These are phyloP conservation scores for Balearica regulorum DNA, from an alignment of 2,797 vertebrate species.

Conservation along the genomic window DNA sequence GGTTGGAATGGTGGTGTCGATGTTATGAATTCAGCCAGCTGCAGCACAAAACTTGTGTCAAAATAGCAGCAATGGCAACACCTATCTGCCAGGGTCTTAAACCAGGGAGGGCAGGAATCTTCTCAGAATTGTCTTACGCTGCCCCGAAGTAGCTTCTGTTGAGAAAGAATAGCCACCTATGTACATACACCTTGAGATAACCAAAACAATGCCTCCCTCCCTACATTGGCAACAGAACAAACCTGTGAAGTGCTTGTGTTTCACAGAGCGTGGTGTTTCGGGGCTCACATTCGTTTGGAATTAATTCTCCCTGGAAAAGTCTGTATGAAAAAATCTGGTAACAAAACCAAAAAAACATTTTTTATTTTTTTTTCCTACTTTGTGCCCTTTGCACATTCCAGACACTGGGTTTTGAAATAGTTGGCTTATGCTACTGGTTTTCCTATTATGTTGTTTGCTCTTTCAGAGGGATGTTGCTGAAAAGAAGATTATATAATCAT, in stretches of 20 bases:
- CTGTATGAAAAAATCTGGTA: slow-evolving; percentile 49
- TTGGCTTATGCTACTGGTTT: slow-evolving; percentile 56
- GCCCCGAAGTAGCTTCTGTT: neutral
- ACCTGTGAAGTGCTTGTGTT: slow-evolving; percentile 47
- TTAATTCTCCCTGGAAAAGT: slow-evolving; percentile 52
- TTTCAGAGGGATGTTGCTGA: slow-evolving; percentile 70
- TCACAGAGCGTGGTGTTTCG: neutral
- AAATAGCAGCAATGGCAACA: neutral
- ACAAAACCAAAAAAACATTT: neutral
- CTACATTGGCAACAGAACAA: neutral
- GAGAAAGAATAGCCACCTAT: neutral
- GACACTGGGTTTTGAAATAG: slow-evolving; percentile 55
- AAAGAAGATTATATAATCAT: slow-evolving; percentile 74
- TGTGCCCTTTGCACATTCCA: slow-evolving; percentile 59
- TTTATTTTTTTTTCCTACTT: neutral
- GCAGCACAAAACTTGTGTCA: neutral
- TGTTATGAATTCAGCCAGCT: neutral
- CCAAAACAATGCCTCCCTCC: neutral
- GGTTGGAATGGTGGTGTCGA: neutral
- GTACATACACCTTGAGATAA: neutral
- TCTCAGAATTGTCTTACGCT: neutral
- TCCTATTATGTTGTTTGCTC: slow-evolving; percentile 67
- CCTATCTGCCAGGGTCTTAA: neutral
- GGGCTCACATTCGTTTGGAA: neutral
- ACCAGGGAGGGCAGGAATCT: neutral